Percentiles rank a stretch among this genome's conserved stretches.
phyloP scores from a whole-genome alignment of 2,888 invertebrate species.

The Scaptodrosophila latifasciaeformis region DNA sequence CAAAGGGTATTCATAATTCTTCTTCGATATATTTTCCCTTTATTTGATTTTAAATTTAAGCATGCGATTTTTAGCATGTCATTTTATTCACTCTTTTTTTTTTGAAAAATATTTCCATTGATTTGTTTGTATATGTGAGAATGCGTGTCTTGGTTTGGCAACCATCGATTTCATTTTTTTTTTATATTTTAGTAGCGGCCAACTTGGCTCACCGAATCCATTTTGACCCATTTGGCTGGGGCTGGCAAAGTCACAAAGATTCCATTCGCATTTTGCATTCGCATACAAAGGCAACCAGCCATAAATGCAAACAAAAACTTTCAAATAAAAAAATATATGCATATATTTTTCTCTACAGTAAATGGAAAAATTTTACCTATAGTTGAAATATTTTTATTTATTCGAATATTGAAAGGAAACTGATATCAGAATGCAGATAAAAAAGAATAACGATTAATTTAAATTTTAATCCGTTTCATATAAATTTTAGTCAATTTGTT shows the following conservation, averaged over 20 bases:
- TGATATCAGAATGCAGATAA: no score
- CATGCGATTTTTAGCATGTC: constrained; percentile 43
- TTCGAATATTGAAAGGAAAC: no score
- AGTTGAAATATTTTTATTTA: no score
- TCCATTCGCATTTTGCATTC: constrained; percentile 29
- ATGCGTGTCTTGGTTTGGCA: constrained; percentile 53
- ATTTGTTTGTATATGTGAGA: constrained; percentile 15
- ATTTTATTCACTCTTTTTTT: constrained; percentile 12
- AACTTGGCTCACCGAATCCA: constrained; percentile 60
- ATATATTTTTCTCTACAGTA: constrained; percentile 34
- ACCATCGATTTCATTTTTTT: no score
- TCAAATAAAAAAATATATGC: constrained; percentile 31
- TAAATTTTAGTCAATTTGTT: no score
- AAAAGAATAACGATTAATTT: no score
- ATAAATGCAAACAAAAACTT: constrained; percentile 30
- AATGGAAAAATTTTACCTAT: constrained; percentile 1
- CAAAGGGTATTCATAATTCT: no score
- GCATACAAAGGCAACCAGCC: constrained; percentile 14
- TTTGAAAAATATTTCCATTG: no score
- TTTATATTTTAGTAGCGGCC: constrained; percentile 29
- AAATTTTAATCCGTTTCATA: no score
- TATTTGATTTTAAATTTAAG: constrained; percentile 66
- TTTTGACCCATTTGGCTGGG: constrained; percentile 62
- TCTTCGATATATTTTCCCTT: constrained; percentile 28
- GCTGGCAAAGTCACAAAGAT: constrained; percentile 46